Base-by-base conservation (phyloP, 2,888 invertebrate genomes). In the Blomia tropicalis region DNA sequence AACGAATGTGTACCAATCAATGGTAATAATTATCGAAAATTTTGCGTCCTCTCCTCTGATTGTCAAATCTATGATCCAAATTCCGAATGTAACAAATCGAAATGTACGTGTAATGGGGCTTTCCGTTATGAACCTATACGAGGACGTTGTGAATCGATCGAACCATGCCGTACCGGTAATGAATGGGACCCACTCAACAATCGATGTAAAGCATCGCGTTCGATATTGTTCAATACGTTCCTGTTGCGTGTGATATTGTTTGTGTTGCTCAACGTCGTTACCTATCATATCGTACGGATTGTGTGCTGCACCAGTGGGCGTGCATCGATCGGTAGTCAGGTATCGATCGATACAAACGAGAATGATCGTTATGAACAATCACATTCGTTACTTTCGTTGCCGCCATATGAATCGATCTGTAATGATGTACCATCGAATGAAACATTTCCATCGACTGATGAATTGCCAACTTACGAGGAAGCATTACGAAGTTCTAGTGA, bases 361-460 rank as follows among this genome's bases (percentile, higher is more conserved):
- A 47, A 27, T n/a, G 7, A 7, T 7, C 7, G 51, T 7, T 11
- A 22, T 47, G 51, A 19, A 22, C 51, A 47, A n/a, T 47, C 51
- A 27, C 51, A 27, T 14, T 47, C 51, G 51, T 27, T 47, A 19
- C 51, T 47, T 47, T 47, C 51, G 7, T n/a, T 47, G 51, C 51
- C 51, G 27, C 51, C 51, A 11, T 47, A 47, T n/a, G 51, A 47
- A 27, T 7, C 51, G 7, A 47, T 47, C 22, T 7, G 11, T n/a
- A 47, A 27, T 47, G 23, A 47, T 22, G n/a, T n/a, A 41, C 14
- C 41, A n/a, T 27, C 51, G n/a, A 27, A 22, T 25, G 51, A 11
- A 7, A 14, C 51, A 7, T 41, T n/a, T 17, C 14, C 51, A 14
- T 14, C 7, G n/a, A n/a, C 22, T 47, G 51, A 47, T 14, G 11